Percentiles rank a stretch among this genome's conserved stretches.
Conservation (phyloP, 1,140 invertebrate species). For the Pantala flavescens region DNA sequence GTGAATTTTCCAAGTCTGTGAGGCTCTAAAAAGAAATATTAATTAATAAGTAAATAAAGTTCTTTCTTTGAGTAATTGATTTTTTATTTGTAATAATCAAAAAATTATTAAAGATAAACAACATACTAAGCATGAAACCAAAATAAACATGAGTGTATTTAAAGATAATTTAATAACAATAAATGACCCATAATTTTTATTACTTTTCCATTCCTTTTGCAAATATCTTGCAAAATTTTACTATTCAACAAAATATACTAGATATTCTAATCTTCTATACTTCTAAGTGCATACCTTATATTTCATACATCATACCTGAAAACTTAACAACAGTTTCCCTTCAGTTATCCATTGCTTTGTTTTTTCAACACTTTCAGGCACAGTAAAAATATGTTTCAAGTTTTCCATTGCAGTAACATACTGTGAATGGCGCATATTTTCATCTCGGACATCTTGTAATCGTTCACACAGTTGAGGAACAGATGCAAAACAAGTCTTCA, state of each 20-base stretch:
- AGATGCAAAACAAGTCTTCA: conserved; percentile 50
- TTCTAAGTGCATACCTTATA: too few relatives aligned
- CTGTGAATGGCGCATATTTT: conserved; percentile 88
- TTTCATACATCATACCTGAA: conserved; percentile 62
- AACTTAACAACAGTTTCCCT: conserved; percentile 87
- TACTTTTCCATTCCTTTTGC: too few relatives aligned
- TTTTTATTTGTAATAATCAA: too few relatives aligned
- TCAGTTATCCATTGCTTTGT: conserved; percentile 90
- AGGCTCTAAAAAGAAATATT: conserved; percentile 52
- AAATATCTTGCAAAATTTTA: too few relatives aligned
- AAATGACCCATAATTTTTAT: too few relatives aligned
- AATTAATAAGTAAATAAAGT: too few relatives aligned
- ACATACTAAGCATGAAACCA: background rate
- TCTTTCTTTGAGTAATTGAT: too few relatives aligned
- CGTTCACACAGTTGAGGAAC: conserved; percentile 63
- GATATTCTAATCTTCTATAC: too few relatives aligned
- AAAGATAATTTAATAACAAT: too few relatives aligned
- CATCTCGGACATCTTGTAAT: conserved; percentile 75
- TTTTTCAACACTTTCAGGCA: conserved; percentile 90
- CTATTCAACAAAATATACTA: too few relatives aligned
- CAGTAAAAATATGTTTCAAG: conserved; percentile 95
- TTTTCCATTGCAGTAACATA: conserved; percentile 97
- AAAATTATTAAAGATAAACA: background rate
- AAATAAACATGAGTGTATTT: conserved; percentile 14
- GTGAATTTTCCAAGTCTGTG: conserved; percentile 89